A percentile compares a stretch with the other conserved stretches of the same genome.
Evolutionary conservation across 30 jellyfish, hydroid and myxozoan genomes (phyloP).

Genomic region (Phacellophora camtschatica): DNA sequence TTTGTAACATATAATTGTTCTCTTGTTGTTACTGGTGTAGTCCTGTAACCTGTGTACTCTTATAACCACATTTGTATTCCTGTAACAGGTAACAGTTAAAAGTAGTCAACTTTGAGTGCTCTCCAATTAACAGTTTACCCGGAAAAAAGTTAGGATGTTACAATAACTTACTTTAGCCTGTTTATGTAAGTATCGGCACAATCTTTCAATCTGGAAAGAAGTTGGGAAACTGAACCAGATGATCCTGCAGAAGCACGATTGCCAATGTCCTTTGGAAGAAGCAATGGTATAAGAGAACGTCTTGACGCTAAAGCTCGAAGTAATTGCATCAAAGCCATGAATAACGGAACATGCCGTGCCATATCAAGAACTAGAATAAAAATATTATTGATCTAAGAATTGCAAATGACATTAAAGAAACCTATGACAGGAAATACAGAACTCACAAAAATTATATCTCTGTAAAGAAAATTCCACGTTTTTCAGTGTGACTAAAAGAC

Average conservation of each 20-base stretch:
- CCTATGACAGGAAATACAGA: too few relatives aligned
- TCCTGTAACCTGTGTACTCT: too few relatives aligned
- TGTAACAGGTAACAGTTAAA: too few relatives aligned
- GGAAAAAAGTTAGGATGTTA: background rate
- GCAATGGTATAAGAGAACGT: slow-evolving; percentile 30
- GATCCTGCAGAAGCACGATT: slow-evolving; percentile 32
- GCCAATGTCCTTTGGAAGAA: slow-evolving; percentile 32
- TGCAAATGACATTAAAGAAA: too few relatives aligned
- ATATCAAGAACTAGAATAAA: slow-evolving; percentile 82
- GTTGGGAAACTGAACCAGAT: slow-evolving; percentile 32
- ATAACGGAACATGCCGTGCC: slow-evolving; percentile 95
- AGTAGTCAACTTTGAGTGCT: too few relatives aligned
- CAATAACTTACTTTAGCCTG: slow-evolving; percentile 76
- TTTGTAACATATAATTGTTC: too few relatives aligned
- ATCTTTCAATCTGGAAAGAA: slow-evolving; percentile 70
- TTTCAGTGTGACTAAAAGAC: too few relatives aligned
- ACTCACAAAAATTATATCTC: too few relatives aligned
- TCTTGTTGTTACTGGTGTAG: too few relatives aligned
- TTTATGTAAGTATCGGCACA: slow-evolving; percentile 89
- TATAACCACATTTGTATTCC: too few relatives aligned
- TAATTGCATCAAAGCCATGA: slow-evolving; percentile 70
- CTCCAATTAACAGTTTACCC: background rate
- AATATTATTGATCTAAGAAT: too few relatives aligned
- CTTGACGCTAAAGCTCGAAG: slow-evolving; percentile 72
- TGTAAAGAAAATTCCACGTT: too few relatives aligned